A percentile compares a stretch with the other conserved stretches of the same genome.
These are phyloP conservation scores for Limnephilus lunatus DNA, from an alignment of 2,888 invertebrate genomes.

Conservation along the genomic window DNA sequence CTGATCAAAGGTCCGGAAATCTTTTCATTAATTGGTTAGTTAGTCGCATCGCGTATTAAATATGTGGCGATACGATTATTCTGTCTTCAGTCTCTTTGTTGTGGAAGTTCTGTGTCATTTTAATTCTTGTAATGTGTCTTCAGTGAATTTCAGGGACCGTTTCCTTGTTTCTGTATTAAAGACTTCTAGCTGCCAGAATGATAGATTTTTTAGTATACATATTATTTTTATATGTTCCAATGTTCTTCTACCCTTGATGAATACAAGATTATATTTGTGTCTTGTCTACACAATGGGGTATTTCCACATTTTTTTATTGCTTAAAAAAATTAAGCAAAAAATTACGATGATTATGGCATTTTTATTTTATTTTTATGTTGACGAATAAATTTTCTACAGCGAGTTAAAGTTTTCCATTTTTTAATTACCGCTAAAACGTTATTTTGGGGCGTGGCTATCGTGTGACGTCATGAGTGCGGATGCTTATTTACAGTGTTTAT, in stretches of 20 bases:
- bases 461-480: too few species aligned
- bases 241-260: neutral
- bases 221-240: neutral
- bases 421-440: too few species aligned
- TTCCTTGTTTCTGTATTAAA: neutral
- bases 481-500: too few species aligned
- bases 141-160: neutral
- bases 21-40: conserved; percentile 61
- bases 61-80: conserved; percentile 49
- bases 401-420: too few species aligned
- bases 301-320: too few species aligned
- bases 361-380: too few species aligned
- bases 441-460: too few species aligned
- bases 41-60: conserved; percentile 57
- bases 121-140: neutral
- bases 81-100: conserved; percentile 54
- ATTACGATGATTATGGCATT: too few species aligned
- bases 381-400: too few species aligned
- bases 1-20: conserved; percentile 61
- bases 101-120: neutral
- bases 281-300: neutral
- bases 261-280: neutral
- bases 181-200: neutral
- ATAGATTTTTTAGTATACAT: neutral
- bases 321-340: too few species aligned